Conservation (phyloP, 2,113 vertebrate genomes). For the Ceyx melanurus region DNA sequence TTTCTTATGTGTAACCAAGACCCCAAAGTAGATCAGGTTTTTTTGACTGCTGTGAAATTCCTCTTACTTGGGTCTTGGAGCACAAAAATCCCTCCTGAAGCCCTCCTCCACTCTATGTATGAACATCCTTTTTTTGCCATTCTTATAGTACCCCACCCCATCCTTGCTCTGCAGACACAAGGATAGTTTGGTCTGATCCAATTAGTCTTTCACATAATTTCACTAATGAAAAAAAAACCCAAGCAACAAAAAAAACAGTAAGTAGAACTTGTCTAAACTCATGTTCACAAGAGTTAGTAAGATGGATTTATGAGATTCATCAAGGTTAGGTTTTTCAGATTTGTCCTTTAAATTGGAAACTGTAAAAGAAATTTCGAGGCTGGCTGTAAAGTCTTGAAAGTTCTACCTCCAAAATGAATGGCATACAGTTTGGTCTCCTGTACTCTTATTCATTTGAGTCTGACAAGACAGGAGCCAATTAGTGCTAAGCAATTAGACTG, state of each 20-base stretch:
- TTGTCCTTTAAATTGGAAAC: neutral
- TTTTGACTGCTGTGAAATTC: neutral
- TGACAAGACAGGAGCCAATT: conserved; percentile 18
- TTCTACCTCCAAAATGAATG: neutral
- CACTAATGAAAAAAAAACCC: neutral
- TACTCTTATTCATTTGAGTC: neutral
- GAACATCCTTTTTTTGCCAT: neutral
- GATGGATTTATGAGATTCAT: neutral
- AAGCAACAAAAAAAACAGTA: neutral
- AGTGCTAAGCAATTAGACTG: neutral
- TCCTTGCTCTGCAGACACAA: neutral
- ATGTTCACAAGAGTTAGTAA: neutral
- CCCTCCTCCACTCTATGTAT: neutral
- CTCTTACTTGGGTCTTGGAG: neutral
- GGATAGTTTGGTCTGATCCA: neutral
- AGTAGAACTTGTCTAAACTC: neutral
- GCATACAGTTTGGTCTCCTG: neutral
- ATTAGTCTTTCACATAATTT: neutral
- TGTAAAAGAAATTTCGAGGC: neutral
- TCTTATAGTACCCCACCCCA: accelerated
- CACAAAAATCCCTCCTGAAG: neutral
- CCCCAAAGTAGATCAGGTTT: neutral
- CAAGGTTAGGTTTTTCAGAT: neutral
- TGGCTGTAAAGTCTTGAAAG: neutral
- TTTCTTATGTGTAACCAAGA: neutral